Conservation (phyloP, 2,888 invertebrate species). For the Papilio demoleus region DNA sequence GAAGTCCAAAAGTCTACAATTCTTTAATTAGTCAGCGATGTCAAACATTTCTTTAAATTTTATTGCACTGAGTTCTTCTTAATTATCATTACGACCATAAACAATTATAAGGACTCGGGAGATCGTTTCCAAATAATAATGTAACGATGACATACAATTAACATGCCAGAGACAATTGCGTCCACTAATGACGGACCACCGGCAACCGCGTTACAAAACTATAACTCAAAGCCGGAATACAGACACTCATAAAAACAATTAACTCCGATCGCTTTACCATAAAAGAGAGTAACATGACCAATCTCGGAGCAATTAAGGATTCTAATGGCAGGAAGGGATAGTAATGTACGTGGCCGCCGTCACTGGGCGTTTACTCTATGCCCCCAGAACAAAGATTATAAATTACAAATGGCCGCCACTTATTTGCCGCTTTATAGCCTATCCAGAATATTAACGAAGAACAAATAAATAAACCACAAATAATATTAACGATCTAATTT, state of each 20-base stretch:
- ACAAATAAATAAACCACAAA: slow-evolving; percentile 30
- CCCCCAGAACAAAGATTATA: slow-evolving; percentile 48
- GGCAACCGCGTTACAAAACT: slow-evolving; percentile 66
- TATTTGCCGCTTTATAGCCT: slow-evolving; percentile 37
- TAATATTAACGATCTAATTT: slow-evolving; percentile 25
- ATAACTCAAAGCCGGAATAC: slow-evolving; percentile 71
- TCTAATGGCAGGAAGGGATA: slow-evolving; percentile 78
- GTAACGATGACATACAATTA: slow-evolving; percentile 58
- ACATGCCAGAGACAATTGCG: slow-evolving; percentile 64
- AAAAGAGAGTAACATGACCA: slow-evolving; percentile 79
- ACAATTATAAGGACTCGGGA: slow-evolving; percentile 28
- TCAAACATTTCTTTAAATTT: slow-evolving; percentile 3
- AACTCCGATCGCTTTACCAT: slow-evolving; percentile 80
- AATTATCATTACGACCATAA: slow-evolving; percentile 18
- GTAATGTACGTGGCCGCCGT: slow-evolving; percentile 61
- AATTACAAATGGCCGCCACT: slow-evolving; percentile 38
- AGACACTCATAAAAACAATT: slow-evolving; percentile 81
- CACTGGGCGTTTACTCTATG: slow-evolving; percentile 55
- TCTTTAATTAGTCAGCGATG: slow-evolving; percentile 6
- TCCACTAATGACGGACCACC: slow-evolving; percentile 75
- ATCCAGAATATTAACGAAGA: slow-evolving; percentile 32
- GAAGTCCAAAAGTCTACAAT: not conserved
- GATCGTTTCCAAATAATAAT: slow-evolving; percentile 29
- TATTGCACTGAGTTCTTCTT: slow-evolving; percentile 5
- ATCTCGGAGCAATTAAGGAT: slow-evolving; percentile 78